Conservation (phyloP, 2,888 invertebrate species). For the Cerastis leucographa region DNA sequence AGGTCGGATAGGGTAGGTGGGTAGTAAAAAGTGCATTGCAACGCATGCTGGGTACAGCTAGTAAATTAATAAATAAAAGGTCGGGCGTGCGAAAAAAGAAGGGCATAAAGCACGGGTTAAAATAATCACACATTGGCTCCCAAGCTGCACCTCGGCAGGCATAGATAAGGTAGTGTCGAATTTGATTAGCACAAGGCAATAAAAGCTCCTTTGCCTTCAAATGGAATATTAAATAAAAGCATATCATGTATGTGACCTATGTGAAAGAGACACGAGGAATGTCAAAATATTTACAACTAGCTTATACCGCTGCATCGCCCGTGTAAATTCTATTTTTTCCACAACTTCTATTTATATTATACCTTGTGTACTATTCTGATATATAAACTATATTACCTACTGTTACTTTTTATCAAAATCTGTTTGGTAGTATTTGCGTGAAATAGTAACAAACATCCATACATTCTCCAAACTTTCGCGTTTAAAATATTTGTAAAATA, state of each 20-base stretch:
- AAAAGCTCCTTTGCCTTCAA: not conserved
- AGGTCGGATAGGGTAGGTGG: too few species aligned
- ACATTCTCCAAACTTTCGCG: too few species aligned
- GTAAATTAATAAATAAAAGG: too few species aligned
- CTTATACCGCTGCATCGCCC: not conserved
- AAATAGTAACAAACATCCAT: not conserved
- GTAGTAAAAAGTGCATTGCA: too few species aligned
- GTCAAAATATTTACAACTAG: not conserved
- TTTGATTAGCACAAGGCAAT: not conserved
- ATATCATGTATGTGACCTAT: not conserved
- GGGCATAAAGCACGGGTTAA: not conserved
- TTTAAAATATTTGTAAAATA: not conserved
- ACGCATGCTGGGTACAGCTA: too few species aligned
- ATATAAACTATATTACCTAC: not conserved
- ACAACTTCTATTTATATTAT: too few species aligned
- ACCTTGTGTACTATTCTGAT: not conserved
- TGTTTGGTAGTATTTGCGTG: not conserved
- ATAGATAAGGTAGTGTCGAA: not conserved
- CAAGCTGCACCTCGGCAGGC: not conserved
- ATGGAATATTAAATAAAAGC: not conserved
- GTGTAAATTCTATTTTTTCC: not conserved
- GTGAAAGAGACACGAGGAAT: not conserved
- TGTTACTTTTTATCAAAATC: too few species aligned
- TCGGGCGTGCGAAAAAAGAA: not conserved
- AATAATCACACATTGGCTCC: not conserved